These are phyloP conservation scores for Meteorus cinctellus DNA, from an alignment of 2,888 invertebrate genomes.

Conservation along the genomic window DNA sequence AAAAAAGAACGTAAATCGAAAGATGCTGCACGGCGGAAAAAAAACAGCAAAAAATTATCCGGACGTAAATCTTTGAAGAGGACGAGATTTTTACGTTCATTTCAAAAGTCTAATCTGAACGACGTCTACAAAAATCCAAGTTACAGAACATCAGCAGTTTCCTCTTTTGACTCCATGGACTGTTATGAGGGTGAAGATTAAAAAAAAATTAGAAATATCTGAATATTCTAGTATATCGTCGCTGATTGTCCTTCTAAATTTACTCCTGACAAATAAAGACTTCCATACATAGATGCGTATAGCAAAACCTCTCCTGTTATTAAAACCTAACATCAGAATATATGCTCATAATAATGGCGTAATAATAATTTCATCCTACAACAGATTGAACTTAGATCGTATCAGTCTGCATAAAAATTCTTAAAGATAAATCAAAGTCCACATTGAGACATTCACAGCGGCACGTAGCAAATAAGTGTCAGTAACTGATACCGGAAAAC, in stretches of 20 bases:
- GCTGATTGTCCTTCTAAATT: too few relatives aligned
- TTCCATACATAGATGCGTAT: not conserved
- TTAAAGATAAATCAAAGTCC: not conserved
- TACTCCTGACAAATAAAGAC: too few relatives aligned
- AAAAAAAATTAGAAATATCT: not conserved
- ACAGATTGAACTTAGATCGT: too few relatives aligned
- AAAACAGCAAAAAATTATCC: constrained; percentile 7
- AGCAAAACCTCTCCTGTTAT: not conserved
- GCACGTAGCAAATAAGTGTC: not conserved
- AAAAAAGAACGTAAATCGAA: constrained; percentile 33
- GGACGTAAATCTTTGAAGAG: constrained; percentile 38
- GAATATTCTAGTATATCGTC: too few relatives aligned
- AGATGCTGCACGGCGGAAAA: constrained; percentile 25
- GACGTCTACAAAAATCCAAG: constrained; percentile 55
- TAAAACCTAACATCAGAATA: too few relatives aligned
- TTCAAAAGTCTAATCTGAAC: constrained; percentile 50
- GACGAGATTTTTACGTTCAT: constrained; percentile 37
- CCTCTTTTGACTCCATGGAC: constrained; percentile 50
- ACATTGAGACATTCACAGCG: not conserved
- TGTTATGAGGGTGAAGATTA: constrained; percentile 27
- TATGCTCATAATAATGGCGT: too few relatives aligned
- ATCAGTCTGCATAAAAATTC: too few relatives aligned
- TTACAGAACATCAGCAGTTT: constrained; percentile 51
- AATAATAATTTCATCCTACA: too few relatives aligned
- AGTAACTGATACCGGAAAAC: not conserved